Base-by-base conservation (phyloP, 2,888 invertebrate species). In the Chymomyza fuscimana region DNA sequence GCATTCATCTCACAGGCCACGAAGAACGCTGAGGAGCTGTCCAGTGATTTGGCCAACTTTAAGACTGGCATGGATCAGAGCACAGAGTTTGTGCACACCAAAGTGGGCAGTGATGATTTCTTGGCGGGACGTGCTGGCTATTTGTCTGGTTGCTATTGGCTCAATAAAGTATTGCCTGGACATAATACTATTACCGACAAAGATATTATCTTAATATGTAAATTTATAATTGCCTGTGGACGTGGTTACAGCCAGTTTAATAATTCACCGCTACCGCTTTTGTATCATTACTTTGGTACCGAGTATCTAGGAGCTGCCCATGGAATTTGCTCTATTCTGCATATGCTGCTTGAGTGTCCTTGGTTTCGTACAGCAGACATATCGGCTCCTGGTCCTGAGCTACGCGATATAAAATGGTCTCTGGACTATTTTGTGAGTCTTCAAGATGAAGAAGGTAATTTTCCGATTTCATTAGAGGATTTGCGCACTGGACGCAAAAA, bases 51-150 rank as follows among this genome's bases (percentile, higher is more conserved):
- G 74, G 80, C 87, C 66, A 90, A 91, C 72, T 91, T 92, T 51
- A 87, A 89, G 59, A 79, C 88, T 12, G 91, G 91, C n/a, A 89
- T 91, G 69, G 84, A 87, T 4, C 85, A 90, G 70, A 94, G 94
- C 82, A 93, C 93, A 79, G 93, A 93, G 65, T 82, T 91, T 63
- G 90, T 92, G 76, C 95, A 95, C 81, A 91, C 94, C 12, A 93
- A 93, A 85, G 93, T 94, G 85, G 96, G 95, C 19, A 95, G 96
- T 46, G 97, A 97, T 91, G 97, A 97, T 90, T 92, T 97, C 29
- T 95, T 97, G 86, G 96, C 97, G 0, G 97, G 97, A 0, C 93
- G 97, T 74, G 95, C 97, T 58, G 97, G 97, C 0, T 97, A 96
- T 83, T 90, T 97, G 0, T 94, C 95, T 78, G 97, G 96, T 5